Percentiles rank a stretch among this genome's conserved stretches.
Conservation (phyloP, 2,797 vertebrate genomes). For the Triplophysa bombifrons region DNA sequence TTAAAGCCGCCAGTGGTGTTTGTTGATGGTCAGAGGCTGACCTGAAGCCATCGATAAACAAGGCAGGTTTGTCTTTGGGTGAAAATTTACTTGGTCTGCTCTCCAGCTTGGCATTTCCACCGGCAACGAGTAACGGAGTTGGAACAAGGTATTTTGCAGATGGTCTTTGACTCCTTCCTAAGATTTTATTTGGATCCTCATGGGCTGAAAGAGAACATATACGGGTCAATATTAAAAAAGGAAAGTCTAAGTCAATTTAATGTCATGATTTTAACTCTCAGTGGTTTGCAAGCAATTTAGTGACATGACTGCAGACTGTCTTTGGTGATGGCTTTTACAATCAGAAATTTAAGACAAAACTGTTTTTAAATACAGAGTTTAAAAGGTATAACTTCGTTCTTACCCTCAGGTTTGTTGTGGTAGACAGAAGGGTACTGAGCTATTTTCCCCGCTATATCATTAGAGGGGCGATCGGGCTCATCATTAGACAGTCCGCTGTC, state of each 20-base stretch:
- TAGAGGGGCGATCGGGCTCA: slow-evolving; percentile 65
- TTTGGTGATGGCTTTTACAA: neutral
- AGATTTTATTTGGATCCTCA: slow-evolving; percentile 40
- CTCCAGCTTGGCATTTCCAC: slow-evolving; percentile 33
- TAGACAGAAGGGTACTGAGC: slow-evolving; percentile 30
- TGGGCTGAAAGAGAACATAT: slow-evolving; percentile 48
- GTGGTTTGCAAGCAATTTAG: too few species aligned
- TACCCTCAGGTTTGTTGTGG: slow-evolving; percentile 44
- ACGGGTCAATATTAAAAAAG: neutral
- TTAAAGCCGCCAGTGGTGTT: neutral
- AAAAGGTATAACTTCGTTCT: neutral
- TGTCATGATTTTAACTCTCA: too few species aligned
- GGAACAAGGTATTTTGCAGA: slow-evolving; percentile 48
- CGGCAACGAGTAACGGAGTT: slow-evolving; percentile 54
- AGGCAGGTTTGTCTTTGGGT: slow-evolving; percentile 5
- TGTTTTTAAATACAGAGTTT: neutral
- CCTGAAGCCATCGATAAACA: slow-evolving; percentile 5
- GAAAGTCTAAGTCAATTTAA: neutral
- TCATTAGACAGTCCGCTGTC: slow-evolving; percentile 85
- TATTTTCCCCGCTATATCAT: slow-evolving; percentile 49
- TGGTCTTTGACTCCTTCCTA: slow-evolving; percentile 44
- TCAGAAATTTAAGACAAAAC: neutral
- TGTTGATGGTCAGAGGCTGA: slow-evolving; percentile 35
- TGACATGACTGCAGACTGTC: too few species aligned
- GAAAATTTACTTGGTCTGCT: slow-evolving; percentile 13